A percentile compares a stretch with the other conserved stretches of the same genome.
phyloP scores from a whole-genome alignment of 1,140 invertebrate genomes.

The Panagrolaimus sp. region DNA sequence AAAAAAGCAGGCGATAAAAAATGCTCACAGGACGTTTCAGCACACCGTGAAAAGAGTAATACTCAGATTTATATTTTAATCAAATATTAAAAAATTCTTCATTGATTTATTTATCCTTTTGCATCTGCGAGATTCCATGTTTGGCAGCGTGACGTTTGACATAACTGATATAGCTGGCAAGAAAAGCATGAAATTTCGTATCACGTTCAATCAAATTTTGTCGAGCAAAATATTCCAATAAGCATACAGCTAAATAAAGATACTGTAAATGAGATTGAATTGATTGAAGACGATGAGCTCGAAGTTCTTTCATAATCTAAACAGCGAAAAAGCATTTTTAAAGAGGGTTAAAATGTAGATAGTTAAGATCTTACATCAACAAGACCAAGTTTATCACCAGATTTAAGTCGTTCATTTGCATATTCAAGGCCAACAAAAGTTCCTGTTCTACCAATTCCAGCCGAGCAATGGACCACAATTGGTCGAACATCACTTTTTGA shows the following conservation, averaged over 20 bases:
- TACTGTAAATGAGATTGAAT: conserved; percentile 12
- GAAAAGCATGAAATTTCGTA: conserved; percentile 4
- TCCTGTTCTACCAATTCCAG: conserved; percentile 13
- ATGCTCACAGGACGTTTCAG: too few relatives aligned
- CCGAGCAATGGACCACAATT: background rate
- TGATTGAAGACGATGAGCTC: background rate
- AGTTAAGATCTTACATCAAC: conserved; percentile 4
- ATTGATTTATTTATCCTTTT: conserved; percentile 4
- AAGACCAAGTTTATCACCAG: conserved; percentile 4
- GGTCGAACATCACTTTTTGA: background rate
- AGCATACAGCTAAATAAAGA: conserved; percentile 9
- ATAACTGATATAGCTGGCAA: background rate
- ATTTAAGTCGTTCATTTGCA: conserved; percentile 9
- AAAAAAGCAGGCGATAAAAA: too few relatives aligned
- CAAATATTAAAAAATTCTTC: too few relatives aligned
- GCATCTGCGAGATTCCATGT: background rate
- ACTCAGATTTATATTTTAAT: too few relatives aligned
- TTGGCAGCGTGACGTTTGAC: conserved; percentile 7
- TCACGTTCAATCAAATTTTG: conserved; percentile 8
- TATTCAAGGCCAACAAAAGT: conserved; percentile 11
- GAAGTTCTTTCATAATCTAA: conserved; percentile 16
- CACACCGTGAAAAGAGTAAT: too few relatives aligned
- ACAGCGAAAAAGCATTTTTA: background rate
- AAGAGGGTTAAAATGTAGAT: background rate
- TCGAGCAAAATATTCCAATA: background rate